phyloP scores from a whole-genome alignment of 2,113 vertebrate genomes.

The Cryptoleucopteryx plumbea region DNA sequence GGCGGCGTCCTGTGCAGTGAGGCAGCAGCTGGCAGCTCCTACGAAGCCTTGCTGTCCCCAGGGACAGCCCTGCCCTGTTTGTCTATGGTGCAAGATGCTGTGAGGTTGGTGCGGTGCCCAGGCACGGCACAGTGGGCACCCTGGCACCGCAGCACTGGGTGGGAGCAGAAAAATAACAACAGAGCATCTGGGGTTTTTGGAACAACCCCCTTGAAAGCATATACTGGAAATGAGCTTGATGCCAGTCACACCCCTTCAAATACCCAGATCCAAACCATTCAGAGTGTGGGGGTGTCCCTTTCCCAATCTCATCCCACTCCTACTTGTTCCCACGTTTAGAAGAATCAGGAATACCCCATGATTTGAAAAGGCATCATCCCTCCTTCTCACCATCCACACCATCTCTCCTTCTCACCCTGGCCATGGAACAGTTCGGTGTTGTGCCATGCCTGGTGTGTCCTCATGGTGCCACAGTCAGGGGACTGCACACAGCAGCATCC shows the following conservation, averaged over 20 bases:
- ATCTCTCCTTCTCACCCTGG: background rate
- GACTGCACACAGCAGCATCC: rapidly evolving
- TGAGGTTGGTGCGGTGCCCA: background rate
- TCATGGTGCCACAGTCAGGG: background rate
- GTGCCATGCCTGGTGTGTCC: background rate
- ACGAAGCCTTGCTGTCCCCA: background rate
- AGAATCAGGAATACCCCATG: background rate
- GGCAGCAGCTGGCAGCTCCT: background rate
- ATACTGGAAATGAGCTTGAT: background rate
- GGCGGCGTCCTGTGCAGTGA: background rate
- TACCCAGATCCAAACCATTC: background rate
- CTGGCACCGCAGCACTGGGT: background rate
- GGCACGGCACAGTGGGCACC: background rate
- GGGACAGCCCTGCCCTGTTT: background rate
- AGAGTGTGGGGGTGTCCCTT: background rate
- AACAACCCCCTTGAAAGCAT: background rate
- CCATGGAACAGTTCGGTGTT: rapidly evolving
- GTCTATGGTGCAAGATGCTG: rapidly evolving
- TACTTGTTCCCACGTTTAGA: background rate
- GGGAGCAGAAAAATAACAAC: background rate
- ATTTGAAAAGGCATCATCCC: background rate
- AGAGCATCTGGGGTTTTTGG: background rate
- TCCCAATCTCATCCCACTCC: background rate
- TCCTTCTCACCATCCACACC: background rate
- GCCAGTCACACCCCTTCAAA: background rate